Evolutionary conservation across 2,797 vertebrate genomes (phyloP), one percentile per base, ranked within the genome.

Genomic region (Micropoecilia bifurca): DNA sequence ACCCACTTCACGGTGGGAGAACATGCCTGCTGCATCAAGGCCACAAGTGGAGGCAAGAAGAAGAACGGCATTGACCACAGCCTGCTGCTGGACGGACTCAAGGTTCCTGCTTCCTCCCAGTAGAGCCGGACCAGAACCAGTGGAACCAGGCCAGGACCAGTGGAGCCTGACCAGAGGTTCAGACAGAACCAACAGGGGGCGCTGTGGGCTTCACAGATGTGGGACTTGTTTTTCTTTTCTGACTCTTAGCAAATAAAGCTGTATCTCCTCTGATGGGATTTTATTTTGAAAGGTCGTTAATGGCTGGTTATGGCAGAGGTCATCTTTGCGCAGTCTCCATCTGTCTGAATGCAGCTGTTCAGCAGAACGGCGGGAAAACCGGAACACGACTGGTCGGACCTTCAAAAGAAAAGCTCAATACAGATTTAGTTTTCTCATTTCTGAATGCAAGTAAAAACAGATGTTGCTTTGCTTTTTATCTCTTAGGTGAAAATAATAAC

Each of bases 11-110:
- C 57, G 10, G 68, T 98, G 66, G 96, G 94, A 41, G 90, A 93
- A 25, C 97, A 97, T 68, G 93, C 95, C 59, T 98, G 97, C 87
- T 97, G 93, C 92, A 97, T 99, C 93, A 97, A 97, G 86, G 96
- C 97, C 1, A 94, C 95, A n/a, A 97, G 96, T 69, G 96, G 96
- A 39, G 97, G 96, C 41, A 97, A 94, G 91, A 96, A 96, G 80
- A 97, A 91, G 89, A 96, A 95, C 43, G 96, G 97, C 84, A 97
- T 99, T 86, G 93, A 97, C 74, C 97, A 98, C 76, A 92, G 89
- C 4, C 95, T 99, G 57, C 93, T 98, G 80, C 95, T 99, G 90
- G 96, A 97, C 33, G 95, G 97, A 94, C 84, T 87, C 74, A 75
- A 77, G 25, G 16, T 92, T 1, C 22, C 85, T 3, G 57, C 80